These are phyloP conservation scores for Planococcus citri DNA, from an alignment of 1,140 invertebrate genomes.

Conservation along the genomic window DNA sequence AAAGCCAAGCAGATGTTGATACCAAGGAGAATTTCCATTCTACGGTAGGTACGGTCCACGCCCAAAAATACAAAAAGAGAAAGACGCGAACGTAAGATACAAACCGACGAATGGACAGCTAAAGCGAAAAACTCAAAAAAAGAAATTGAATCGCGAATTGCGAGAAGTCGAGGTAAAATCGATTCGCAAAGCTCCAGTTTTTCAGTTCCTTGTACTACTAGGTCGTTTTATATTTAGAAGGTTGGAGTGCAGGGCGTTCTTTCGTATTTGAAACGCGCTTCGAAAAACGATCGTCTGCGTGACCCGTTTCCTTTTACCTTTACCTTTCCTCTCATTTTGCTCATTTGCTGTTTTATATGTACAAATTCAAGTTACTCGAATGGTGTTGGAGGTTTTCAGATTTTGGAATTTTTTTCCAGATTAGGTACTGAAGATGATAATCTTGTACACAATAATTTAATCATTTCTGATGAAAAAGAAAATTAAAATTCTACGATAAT, in stretches of 20 bases:
- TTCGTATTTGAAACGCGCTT: conserved; percentile 1
- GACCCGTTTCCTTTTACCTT: conserved; percentile 4
- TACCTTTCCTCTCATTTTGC: conserved; percentile 4
- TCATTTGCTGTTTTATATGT: neutral
- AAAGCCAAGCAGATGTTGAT: too few relatives aligned
- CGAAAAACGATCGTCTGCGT: conserved; percentile 17
- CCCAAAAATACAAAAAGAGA: too few relatives aligned
- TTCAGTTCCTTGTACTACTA: conserved; percentile 12
- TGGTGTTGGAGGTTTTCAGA: too few relatives aligned
- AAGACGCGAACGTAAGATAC: neutral
- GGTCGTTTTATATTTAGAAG: neutral
- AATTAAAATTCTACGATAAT: too few relatives aligned
- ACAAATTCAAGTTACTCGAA: too few relatives aligned
- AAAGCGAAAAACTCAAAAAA: neutral
- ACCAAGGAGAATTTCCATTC: too few relatives aligned
- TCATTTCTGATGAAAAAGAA: too few relatives aligned
- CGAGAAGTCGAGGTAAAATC: conserved; percentile 15
- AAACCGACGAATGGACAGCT: neutral
- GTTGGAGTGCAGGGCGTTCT: neutral
- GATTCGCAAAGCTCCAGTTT: conserved; percentile 18
- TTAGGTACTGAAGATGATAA: too few relatives aligned
- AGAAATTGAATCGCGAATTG: conserved; percentile 14
- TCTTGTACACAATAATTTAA: too few relatives aligned
- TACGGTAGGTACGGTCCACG: too few relatives aligned
- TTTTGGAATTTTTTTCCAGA: too few relatives aligned